phyloP scores from a whole-genome alignment of 2,797 vertebrate species.

The Tragopan temminckii region DNA sequence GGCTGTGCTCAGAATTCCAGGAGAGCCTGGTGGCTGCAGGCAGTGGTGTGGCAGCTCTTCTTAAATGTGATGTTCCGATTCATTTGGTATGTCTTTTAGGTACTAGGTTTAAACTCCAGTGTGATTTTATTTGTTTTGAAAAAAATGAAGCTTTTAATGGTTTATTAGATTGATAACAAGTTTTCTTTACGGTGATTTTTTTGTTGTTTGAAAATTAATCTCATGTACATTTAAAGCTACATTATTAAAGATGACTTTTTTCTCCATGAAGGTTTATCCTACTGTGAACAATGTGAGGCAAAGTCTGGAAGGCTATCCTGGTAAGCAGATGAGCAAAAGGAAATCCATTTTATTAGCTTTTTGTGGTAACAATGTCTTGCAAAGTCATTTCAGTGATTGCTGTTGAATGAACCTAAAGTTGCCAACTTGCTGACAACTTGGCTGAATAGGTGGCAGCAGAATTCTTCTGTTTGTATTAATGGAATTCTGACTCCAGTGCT shows the following conservation, averaged over 20 bases:
- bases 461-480: neutral
- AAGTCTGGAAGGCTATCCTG: conserved; percentile 97
- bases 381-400: neutral
- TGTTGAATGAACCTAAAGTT: neutral
- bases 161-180: neutral
- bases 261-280: conserved; percentile 88
- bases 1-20: conserved; percentile 94
- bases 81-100: conserved; percentile 84
- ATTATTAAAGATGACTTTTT: neutral
- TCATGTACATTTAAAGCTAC: neutral
- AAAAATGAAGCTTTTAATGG: neutral
- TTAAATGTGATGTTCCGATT: conserved; percentile 80
- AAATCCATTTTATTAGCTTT: neutral
- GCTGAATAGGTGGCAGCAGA: neutral
- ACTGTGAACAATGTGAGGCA: conserved; percentile 94
- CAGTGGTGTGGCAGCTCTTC: conserved; percentile 47
- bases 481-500: neutral
- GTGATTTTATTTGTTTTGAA: neutral
- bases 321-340: conserved; percentile 75
- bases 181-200: neutral
- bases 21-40: conserved; percentile 88
- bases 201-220: neutral
- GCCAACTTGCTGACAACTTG: neutral
- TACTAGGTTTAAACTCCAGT: neutral
- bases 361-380: neutral